Evolutionary conservation across 2,888 invertebrate species (phyloP).

Genomic region (Tupiocoris notatus): DNA sequence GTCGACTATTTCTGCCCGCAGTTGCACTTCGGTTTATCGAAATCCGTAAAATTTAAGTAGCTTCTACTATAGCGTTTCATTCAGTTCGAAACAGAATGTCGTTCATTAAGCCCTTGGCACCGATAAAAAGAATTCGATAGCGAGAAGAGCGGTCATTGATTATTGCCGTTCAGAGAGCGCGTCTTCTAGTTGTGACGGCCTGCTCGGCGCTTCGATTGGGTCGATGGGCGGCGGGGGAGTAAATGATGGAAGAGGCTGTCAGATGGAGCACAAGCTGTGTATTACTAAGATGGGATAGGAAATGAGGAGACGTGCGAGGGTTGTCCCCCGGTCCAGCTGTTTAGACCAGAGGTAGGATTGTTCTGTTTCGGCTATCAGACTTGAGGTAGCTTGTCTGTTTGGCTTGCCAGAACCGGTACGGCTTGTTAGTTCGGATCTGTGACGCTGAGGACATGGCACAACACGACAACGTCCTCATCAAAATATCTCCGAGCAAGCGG

Average conservation of each 20-base stretch:
- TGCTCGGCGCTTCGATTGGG: neutral
- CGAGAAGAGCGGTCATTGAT: neutral
- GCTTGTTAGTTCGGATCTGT: neutral
- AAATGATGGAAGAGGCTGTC: neutral
- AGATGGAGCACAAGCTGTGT: neutral
- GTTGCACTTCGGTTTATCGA: too few relatives aligned
- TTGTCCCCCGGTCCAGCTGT: neutral
- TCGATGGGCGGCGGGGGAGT: neutral
- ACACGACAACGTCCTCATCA: too few relatives aligned
- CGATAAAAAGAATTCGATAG: neutral
- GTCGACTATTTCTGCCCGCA: too few relatives aligned
- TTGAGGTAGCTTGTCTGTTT: too few relatives aligned
- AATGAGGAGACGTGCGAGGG: neutral
- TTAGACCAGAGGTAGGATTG: neutral
- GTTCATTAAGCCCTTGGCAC: neutral
- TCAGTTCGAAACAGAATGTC: neutral
- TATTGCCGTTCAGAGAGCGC: neutral
- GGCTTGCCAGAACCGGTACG: neutral
- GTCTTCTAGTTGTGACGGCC: neutral
- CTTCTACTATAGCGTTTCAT: neutral
- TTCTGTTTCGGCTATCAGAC: neutral
- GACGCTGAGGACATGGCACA: neutral
- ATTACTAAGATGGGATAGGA: neutral
- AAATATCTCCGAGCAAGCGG: too few relatives aligned
- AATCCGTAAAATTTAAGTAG: too few relatives aligned